Base-by-base conservation (phyloP, 2,797 vertebrate genomes). In the Clarias pachynema region DNA sequence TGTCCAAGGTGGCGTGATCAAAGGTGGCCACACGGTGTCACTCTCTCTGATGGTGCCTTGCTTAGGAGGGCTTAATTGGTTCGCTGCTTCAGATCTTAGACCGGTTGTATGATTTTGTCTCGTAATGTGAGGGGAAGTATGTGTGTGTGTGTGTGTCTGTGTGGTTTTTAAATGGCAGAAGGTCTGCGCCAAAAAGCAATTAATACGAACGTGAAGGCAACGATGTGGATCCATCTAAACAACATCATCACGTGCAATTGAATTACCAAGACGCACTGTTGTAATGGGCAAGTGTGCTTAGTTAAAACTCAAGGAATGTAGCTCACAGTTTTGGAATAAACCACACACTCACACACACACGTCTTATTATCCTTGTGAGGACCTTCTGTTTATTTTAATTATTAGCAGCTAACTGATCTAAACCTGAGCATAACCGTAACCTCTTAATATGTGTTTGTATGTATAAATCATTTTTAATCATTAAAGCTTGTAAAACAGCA, bases 11-110 rank as follows among this genome's bases (percentile, higher is more conserved):
- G 84, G 83, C 60, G 83, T 89, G 88, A 89, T 89, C 86, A 89
- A 86, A 87, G 86, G 83, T 87, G 86, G 87, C 88, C 88, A 89
- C 86, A 86, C 80, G 88, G 85, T 89, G 88, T 89, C 88, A 89
- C 88, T 87, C 86, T 89, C 73, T 84, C 79, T 81, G 79, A 81
- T 4, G 63, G 18, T 53, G 3, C 37, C 37, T 1, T 66, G 60
- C 16, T 81, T 20, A 4, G 16, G 16, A 6, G 49, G 0, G 10
- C 62, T 81, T 81, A 63, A 79, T 63, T 79, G 77, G 59, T 26
- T 63, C 4, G 34, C 12, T 16, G 59, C 22, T 62, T 63, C 22
- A 6, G 59, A 44, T 24, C 59, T 10, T 29, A 8, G 26, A 62
- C n/a, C 22, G 0, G 20, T 78, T 15, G 31, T 78, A 60, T 12